Base-by-base conservation (phyloP, 2,888 invertebrate genomes). In the Poecilobothrus nobilitatus region DNA sequence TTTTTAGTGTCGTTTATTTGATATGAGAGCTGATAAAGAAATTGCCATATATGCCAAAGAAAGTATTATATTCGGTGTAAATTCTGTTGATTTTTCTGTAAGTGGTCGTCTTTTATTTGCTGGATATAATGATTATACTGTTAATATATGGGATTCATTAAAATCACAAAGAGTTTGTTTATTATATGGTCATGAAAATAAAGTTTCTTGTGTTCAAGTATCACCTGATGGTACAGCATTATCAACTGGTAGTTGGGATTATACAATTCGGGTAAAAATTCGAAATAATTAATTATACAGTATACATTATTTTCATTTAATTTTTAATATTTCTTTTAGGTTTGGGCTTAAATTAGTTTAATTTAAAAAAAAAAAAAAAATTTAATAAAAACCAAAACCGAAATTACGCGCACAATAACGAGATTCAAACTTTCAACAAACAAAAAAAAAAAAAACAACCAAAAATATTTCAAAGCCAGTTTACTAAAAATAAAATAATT, bases 91-190 rank as follows among this genome's bases (percentile, higher is more conserved):
- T 83, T 95, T 99, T 82, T 97, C 97, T 71, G 89, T 96, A 65
- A 96, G 96, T 82, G 95, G 95, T 27, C 91, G 99, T 21, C 85
- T 99, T 73, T 84, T 99, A 75, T 98, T 99, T 84, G 97, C 97
- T 75, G 99, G 97, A 70, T 98, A 99, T 84, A 95, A 96, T 81
- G 99, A 99, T 84, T 97, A 98, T 83, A 97, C 97, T 53, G 95
- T 98, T 68, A 95, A 97, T 83, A 92, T 97, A 53, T 99, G 99
- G 99, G 99, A 99, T 84, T 95, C 96, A 61, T 85, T 99, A 73
- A 98, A 98, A 80, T 95, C 94, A 74, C 88, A 88, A 76, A 53
- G 97, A 72, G 90, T 96, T 66, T 91, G 93, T 78, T 87, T 96
- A 74, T 84, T 97, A 70, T 95, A 95, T 81, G 97, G 96, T 1